Evolutionary conservation across 2,797 vertebrate species (phyloP).

Genomic region (Odontamblyopus lacepedii): DNA sequence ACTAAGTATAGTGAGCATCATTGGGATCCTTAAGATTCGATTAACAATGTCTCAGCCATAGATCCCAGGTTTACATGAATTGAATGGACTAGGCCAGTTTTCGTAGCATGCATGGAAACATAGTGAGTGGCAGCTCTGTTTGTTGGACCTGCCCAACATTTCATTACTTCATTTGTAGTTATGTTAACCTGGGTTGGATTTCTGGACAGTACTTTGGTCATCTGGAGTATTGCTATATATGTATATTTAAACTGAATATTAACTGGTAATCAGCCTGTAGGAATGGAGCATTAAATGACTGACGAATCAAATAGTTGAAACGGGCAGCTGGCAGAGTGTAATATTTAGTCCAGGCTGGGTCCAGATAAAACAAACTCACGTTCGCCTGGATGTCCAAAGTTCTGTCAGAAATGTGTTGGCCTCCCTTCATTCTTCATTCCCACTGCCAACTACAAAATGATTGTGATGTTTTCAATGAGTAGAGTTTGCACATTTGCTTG

Average conservation of each 20-base stretch:
- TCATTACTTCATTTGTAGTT: background rate
- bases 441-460: slow-evolving; percentile 48
- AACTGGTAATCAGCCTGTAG: background rate
- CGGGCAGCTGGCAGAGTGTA: slow-evolving; percentile 42
- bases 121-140: background rate
- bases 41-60: no score
- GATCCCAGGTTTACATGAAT: no score
- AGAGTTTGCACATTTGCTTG: slow-evolving; percentile 20
- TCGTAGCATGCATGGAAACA: no score
- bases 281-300: slow-evolving; percentile 16
- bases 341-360: slow-evolving; percentile 55
- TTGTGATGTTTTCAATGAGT: slow-evolving; percentile 28
- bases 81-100: no score
- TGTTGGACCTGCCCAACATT: slow-evolving; percentile 1
- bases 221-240: background rate
- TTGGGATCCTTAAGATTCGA: no score
- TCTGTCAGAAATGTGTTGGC: slow-evolving; percentile 61
- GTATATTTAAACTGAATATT: background rate
- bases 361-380: slow-evolving; percentile 68
- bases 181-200: background rate
- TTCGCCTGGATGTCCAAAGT: slow-evolving; percentile 57
- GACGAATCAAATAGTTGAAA: slow-evolving; percentile 34
- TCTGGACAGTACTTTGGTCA: background rate
- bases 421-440: slow-evolving; percentile 49
- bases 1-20: no score